Conservation (phyloP, 2,797 vertebrate species). For the Moxostoma hubbsi region DNA sequence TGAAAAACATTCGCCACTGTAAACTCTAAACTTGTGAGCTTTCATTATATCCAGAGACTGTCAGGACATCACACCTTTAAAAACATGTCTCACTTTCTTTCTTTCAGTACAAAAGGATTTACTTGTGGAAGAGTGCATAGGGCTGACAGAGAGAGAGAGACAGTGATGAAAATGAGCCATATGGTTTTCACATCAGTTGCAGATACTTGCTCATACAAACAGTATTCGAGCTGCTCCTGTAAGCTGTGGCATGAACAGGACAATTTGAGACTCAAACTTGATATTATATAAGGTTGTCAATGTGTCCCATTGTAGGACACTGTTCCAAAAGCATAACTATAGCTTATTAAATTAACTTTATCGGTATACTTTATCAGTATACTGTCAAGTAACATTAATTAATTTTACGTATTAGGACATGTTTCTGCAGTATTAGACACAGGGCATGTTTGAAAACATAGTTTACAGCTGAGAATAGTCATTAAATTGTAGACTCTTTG, state of each 20-base stretch:
- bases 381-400: too few relatives aligned
- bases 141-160: neutral
- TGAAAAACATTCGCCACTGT: neutral
- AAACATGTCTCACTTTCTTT: slow-evolving; percentile 21
- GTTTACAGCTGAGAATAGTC: neutral
- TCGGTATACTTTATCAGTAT: too few relatives aligned
- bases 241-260: too few relatives aligned
- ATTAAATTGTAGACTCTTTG: neutral
- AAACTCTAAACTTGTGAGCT: neutral
- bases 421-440: neutral
- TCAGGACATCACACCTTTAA: slow-evolving; percentile 29
- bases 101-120: neutral
- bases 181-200: too few relatives aligned
- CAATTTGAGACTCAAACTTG: too few relatives aligned
- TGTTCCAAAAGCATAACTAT: too few relatives aligned
- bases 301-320: too few relatives aligned
- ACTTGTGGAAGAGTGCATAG: neutral
- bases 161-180: neutral
- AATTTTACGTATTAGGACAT: neutral
- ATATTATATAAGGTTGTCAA: too few relatives aligned
- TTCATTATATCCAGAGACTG: neutral
- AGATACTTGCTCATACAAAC: too few relatives aligned
- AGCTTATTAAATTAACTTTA: too few relatives aligned
- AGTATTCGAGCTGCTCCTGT: too few relatives aligned
- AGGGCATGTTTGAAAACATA: neutral